Conservation (phyloP, 2,113 vertebrate species). For the Falco punctatus region DNA sequence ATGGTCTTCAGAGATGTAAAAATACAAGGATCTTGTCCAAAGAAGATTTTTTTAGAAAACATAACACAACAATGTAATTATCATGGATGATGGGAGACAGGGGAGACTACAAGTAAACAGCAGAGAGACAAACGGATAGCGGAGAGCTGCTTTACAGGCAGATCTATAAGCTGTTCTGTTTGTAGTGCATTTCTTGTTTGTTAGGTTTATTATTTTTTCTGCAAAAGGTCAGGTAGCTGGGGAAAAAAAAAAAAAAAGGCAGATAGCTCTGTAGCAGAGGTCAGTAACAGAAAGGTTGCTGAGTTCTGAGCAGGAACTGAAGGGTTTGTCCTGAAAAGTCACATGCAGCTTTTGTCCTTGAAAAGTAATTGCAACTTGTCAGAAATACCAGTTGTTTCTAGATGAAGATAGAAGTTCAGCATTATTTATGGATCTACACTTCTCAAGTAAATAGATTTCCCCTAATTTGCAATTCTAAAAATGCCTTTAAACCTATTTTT, state of each 20-base stretch:
- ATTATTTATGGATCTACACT: neutral
- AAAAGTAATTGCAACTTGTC: slow-evolving; percentile 28
- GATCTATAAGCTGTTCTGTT: neutral
- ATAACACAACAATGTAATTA: neutral
- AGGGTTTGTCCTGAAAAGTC: neutral
- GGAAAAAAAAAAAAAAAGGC: neutral
- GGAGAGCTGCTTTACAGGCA: neutral
- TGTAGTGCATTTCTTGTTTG: neutral
- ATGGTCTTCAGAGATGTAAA: neutral
- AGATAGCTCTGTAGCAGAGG: neutral
- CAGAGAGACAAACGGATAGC: neutral
- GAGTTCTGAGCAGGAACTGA: neutral
- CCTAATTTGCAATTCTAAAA: slow-evolving; percentile 39
- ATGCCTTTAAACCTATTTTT: slow-evolving; percentile 27
- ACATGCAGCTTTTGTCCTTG: slow-evolving; percentile 1
- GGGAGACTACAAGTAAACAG: neutral
- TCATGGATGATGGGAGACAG: neutral
- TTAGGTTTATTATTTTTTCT: neutral
- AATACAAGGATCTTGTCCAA: neutral
- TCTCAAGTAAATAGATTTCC: slow-evolving; percentile 42
- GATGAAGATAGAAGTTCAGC: slow-evolving; percentile 15
- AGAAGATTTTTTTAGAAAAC: neutral
- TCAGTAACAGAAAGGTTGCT: slow-evolving; percentile 5
- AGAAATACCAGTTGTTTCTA: neutral
- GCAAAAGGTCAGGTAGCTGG: neutral